Base-by-base conservation (phyloP, 2,113 vertebrate genomes). In the Megaptera novaeangliae region DNA sequence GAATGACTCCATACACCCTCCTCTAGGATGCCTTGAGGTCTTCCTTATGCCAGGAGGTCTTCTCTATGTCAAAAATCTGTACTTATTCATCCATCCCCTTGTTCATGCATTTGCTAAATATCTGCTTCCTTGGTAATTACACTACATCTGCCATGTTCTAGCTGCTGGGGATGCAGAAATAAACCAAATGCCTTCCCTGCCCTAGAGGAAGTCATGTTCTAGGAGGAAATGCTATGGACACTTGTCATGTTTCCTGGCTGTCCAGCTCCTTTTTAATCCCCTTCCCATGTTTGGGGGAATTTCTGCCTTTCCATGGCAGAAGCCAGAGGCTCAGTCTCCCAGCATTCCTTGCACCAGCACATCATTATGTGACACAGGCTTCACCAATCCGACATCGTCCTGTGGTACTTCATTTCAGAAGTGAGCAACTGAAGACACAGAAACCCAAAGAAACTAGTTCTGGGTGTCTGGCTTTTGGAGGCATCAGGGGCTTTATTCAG, bases 131-230 rank as follows among this genome's bases (percentile, higher is more conserved):
- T 4, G 8, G 49, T 34, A 7, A 29, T 86, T 2, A 39, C 34
- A 34, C 0, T 34, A 3, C 0, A 1, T 8, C 39, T 61, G 36
- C 55, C 71, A n/a, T 8, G 31, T 14, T 52, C 69, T 15, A 5
- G 77, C 74, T 2, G 27, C 49, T 15, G 46, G 55, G 25, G 44
- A 86, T 8, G 18, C 12, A 72, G 46, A 83, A 36, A 20, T 18
- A 84, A 46, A 63, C 20, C 36, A 49, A 52, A 69, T 41, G 8
- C 7, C 23, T 57, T 63, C 46, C 68, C 41, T 63, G 52, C 21
- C 44, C 61, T 10, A 2, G 44, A 72, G 77, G 46, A 88, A 68
- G 41, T 41, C n/a, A 20, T 1, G 18, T 20, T 68, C 69, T 31
- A n/a, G 39, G 14, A 75, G 31, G 69, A 64, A 29, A 17, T 36